Evolutionary conservation across 2,113 vertebrate species (phyloP).

Genomic region (Sitta europaea): DNA sequence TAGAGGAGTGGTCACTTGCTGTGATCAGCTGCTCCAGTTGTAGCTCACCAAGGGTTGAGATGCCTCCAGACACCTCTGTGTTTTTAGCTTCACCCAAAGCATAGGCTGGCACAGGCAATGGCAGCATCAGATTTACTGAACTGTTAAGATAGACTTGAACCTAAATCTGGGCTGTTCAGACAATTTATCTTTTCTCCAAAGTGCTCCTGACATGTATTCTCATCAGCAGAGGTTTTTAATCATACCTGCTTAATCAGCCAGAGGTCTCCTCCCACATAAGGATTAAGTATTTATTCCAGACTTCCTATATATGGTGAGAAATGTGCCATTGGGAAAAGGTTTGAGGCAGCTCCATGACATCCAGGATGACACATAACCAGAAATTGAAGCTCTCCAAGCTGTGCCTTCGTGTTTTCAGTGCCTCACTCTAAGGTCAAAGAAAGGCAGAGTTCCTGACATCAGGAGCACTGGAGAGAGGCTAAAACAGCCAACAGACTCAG

Average conservation of each 20-base stretch:
- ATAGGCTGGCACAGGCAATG: background rate
- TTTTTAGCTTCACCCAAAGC: background rate
- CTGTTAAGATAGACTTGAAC: background rate
- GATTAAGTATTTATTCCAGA: background rate
- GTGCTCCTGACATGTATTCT: background rate
- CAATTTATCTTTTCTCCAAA: background rate
- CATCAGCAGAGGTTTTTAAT: background rate
- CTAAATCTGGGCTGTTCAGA: background rate
- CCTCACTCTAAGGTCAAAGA: background rate
- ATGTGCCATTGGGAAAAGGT: background rate
- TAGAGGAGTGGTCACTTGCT: background rate
- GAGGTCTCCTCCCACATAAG: background rate
- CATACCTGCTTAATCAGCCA: background rate
- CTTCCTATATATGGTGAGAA: background rate
- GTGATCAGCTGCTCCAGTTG: background rate
- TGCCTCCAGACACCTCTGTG: background rate
- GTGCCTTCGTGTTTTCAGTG: accelerated
- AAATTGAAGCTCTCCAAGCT: background rate
- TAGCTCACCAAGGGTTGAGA: background rate
- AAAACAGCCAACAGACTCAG: background rate
- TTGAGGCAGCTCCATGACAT: background rate
- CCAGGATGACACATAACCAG: background rate
- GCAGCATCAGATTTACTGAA: background rate
- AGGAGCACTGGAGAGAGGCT: background rate
- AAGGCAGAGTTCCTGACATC: background rate